A percentile compares a stretch with the other conserved stretches of the same genome.
phyloP scores from a whole-genome alignment of 23 tunicate species.

The Corella eumyota region DNA sequence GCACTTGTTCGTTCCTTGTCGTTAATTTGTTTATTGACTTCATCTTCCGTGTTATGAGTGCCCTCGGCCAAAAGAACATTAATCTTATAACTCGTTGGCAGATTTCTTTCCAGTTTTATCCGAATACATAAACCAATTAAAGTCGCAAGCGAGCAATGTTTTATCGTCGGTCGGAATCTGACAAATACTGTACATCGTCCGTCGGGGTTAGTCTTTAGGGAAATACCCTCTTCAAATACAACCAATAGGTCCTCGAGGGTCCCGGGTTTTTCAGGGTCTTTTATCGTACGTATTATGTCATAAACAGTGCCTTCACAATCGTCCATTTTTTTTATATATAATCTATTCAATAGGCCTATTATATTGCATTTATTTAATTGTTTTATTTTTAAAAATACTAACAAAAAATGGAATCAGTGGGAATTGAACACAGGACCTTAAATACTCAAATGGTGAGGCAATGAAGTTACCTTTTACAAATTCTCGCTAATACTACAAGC shows the following conservation, averaged over 20 bases:
- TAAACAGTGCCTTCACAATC: no score
- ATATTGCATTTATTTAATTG: no score
- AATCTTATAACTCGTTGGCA: conserved; percentile 71
- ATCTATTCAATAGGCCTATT: no score
- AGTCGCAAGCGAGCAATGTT: conserved; percentile 94
- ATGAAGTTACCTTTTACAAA: no score
- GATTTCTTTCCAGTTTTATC: conserved; percentile 60
- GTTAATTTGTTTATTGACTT: conserved; percentile 90
- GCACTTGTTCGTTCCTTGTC: conserved; percentile 88
- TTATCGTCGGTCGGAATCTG: conserved; percentile 79
- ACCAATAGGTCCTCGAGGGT: conserved; percentile 86
- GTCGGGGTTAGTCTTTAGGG: conserved; percentile 14
- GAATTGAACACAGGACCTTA: no score
- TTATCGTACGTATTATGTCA: conserved; percentile 75
- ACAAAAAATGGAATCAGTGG: no score
- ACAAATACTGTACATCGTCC: conserved; percentile 41
- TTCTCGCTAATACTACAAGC: no score
- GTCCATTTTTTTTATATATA: no score
- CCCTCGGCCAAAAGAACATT: conserved; percentile 60
- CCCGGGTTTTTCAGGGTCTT: conserved; percentile 94
- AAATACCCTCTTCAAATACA: conserved; percentile 78
- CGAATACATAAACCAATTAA: conserved; percentile 80
- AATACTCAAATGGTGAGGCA: no score
- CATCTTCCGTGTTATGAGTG: conserved; percentile 77
- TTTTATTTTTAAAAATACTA: no score